Percentiles rank a stretch among this genome's conserved stretches.
phyloP scores from a whole-genome alignment of 2,888 invertebrate species.

The Aromia moschata region DNA sequence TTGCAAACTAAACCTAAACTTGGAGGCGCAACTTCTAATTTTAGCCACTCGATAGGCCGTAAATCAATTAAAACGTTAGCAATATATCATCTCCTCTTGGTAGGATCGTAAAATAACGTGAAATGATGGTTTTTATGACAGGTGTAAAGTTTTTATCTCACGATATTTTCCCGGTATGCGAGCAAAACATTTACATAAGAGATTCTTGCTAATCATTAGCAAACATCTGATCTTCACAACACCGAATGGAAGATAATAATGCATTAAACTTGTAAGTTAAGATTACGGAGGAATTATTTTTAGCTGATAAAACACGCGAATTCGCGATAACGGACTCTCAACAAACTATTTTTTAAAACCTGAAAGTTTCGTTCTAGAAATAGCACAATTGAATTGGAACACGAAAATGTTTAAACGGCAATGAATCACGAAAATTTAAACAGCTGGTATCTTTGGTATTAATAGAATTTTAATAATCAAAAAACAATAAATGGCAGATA shows the following conservation, averaged over 20 bases:
- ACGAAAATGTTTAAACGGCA: no score
- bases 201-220: background rate
- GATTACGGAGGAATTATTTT: background rate
- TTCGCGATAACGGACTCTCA: no score
- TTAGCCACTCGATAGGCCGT: background rate
- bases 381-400: no score
- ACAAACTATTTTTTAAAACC: no score
- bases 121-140: background rate
- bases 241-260: background rate
- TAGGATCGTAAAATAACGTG: background rate
- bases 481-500: no score
- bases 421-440: no score
- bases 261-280: background rate
- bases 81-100: background rate
- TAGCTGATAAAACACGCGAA: background rate
- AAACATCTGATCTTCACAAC: conserved; percentile 1
- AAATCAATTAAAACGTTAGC: background rate
- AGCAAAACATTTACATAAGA: background rate
- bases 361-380: no score
- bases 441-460: no score
- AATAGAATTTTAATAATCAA: no score
- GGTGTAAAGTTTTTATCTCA: background rate
- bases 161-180: background rate
- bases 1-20: no score
- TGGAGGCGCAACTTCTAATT: background rate